A percentile compares a stretch with the other conserved stretches of the same genome.
Evolutionary conservation across 2,888 invertebrate genomes (phyloP).

Genomic region (Sarcophaga subvicina): DNA sequence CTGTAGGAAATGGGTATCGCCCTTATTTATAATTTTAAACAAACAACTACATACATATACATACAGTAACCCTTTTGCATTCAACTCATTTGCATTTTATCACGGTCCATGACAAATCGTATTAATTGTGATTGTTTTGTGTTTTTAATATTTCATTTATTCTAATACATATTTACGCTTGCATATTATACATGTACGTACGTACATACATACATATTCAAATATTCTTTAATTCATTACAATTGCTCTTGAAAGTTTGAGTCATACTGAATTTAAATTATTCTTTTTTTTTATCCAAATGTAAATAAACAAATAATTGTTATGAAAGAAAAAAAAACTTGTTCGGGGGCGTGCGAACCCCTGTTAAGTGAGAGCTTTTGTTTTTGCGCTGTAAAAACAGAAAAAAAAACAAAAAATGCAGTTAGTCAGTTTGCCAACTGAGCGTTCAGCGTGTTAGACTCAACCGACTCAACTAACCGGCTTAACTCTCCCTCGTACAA

Average conservation of each 20-base stretch:
- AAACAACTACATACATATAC: no score
- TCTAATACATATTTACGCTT: conserved; percentile 17
- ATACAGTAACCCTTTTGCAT: conserved; percentile 11
- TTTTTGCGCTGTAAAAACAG: conserved; percentile 47
- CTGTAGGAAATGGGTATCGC: no score
- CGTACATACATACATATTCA: not conserved
- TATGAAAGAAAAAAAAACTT: conserved; percentile 54
- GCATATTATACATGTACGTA: no score
- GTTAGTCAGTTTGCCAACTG: conserved; percentile 10
- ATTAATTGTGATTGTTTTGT: conserved; percentile 38
- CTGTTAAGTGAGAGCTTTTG: conserved; percentile 55
- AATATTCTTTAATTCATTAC: conserved; percentile 47
- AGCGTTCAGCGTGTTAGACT: not conserved
- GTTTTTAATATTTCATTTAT: conserved; percentile 38
- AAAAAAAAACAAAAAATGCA: conserved; percentile 6
- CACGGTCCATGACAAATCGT: conserved; percentile 52
- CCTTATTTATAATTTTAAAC: no score
- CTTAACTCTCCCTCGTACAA: conserved; percentile 62
- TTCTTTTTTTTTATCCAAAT: conserved; percentile 41
- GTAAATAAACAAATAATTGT: conserved; percentile 54
- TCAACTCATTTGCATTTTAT: conserved; percentile 42
- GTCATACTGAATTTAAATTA: conserved; percentile 62
- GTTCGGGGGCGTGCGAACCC: conserved; percentile 67
- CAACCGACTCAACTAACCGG: conserved; percentile 31
- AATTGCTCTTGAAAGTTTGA: conserved; percentile 58